Percentiles rank a stretch among this genome's conserved stretches.
Evolutionary conservation across 2,888 invertebrate genomes (phyloP).

Genomic region (Tinea pellionella): DNA sequence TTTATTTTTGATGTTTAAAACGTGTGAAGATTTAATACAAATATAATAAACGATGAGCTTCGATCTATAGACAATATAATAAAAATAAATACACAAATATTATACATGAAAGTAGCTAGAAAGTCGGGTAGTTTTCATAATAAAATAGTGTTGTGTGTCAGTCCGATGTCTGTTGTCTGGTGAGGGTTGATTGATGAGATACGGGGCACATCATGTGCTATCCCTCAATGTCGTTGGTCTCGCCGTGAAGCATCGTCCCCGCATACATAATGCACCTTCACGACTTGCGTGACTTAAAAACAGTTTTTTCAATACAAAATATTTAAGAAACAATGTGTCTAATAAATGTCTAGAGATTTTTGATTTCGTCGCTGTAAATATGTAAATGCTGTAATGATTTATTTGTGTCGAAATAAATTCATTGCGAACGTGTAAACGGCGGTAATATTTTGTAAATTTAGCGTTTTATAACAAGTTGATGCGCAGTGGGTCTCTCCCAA

Average conservation of each 20-base stretch:
- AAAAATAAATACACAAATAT: too few relatives aligned
- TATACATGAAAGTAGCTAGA: neutral
- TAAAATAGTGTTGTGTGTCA: conserved; percentile 4
- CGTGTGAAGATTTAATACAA: too few relatives aligned
- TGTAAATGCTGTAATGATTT: neutral
- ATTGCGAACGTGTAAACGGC: neutral
- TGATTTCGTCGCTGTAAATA: neutral
- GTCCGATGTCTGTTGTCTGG: conserved; percentile 18
- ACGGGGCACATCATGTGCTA: conserved; percentile 29
- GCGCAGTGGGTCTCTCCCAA: conserved; percentile 51
- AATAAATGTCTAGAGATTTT: neutral
- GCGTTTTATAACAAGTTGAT: conserved; percentile 60
- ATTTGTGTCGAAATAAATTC: neutral
- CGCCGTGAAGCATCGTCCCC: conserved; percentile 19
- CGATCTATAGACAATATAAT: too few relatives aligned
- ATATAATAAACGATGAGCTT: too few relatives aligned
- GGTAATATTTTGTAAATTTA: conserved; percentile 34
- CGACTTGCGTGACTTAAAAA: neutral
- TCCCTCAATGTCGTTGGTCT: conserved; percentile 45
- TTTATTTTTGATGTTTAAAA: neutral
- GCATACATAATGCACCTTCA: conserved; percentile 40
- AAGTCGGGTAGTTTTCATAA: conserved; percentile 3
- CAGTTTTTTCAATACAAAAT: neutral
- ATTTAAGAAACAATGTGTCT: too few relatives aligned
- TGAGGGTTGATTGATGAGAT: conserved; percentile 42